phyloP scores from a whole-genome alignment of 2,797 vertebrate genomes.

The Smutsia gigantea region DNA sequence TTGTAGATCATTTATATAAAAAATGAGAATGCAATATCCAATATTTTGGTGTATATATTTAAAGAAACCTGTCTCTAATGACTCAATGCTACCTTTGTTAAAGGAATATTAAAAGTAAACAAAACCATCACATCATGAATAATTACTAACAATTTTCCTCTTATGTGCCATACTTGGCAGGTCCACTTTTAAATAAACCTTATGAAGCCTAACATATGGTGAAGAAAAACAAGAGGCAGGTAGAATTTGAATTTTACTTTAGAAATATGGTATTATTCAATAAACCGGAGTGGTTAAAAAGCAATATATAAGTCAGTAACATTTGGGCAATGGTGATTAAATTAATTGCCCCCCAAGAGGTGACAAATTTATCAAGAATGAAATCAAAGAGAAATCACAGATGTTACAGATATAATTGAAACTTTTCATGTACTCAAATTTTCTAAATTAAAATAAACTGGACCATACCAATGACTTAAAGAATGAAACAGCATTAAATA shows the following conservation, averaged over 20 bases:
- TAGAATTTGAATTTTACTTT: slow-evolving; percentile 37
- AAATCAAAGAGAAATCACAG: slow-evolving; percentile 3
- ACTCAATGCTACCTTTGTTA: neutral
- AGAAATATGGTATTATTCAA: slow-evolving; percentile 1
- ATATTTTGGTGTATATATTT: neutral
- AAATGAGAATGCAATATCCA: neutral
- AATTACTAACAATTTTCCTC: neutral
- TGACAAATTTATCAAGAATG: neutral
- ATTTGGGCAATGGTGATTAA: neutral
- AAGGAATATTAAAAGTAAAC: neutral
- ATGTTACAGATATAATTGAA: neutral
- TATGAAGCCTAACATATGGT: neutral
- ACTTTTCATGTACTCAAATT: slow-evolving; percentile 3
- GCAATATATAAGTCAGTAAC: neutral
- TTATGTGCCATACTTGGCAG: neutral
- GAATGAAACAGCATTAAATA: slow-evolving; percentile 11
- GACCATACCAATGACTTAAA: neutral
- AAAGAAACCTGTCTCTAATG: neutral
- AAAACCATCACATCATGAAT: neutral
- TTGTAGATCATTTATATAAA: neutral
- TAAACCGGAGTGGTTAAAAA: neutral
- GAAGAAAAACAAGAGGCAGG: neutral
- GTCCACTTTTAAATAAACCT: neutral
- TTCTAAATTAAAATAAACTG: slow-evolving; percentile 46
- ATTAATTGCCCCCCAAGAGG: neutral